Evolutionary conservation across 2,113 vertebrate genomes (phyloP).

Genomic region (Lycocorax pyrrhopterus): DNA sequence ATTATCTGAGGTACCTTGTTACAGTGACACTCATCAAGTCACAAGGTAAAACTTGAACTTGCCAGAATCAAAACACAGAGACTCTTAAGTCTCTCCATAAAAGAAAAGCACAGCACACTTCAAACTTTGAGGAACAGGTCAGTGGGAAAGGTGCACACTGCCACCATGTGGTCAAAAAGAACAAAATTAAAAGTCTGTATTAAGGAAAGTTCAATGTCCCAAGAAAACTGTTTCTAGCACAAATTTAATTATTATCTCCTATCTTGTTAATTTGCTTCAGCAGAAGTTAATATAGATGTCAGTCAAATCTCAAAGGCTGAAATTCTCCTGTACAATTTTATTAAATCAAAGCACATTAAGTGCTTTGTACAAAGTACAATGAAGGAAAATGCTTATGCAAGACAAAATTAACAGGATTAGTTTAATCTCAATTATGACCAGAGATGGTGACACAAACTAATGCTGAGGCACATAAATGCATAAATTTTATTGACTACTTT

Average conservation of each 20-base stretch:
- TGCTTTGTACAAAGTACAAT: not conserved
- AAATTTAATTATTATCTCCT: not conserved
- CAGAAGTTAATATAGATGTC: not conserved
- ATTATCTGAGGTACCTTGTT: not conserved
- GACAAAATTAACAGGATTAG: not conserved
- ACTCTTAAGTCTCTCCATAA: not conserved
- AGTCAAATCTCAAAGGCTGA: not conserved
- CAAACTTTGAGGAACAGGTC: not conserved
- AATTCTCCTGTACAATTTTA: not conserved
- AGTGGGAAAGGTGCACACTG: not conserved
- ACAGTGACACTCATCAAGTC: not conserved
- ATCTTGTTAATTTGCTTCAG: not conserved
- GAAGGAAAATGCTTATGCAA: not conserved
- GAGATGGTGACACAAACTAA: not conserved
- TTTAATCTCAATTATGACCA: not conserved
- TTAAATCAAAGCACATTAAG: not conserved
- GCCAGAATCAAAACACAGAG: not conserved
- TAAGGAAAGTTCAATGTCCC: not conserved
- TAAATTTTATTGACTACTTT: not conserved
- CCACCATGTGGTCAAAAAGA: slow-evolving; percentile 30
- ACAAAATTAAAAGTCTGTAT: not conserved
- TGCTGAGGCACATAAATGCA: not conserved
- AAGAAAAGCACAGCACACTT: not conserved
- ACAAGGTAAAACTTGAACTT: not conserved
- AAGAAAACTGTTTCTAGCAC: not conserved